Conservation (phyloP, 2,888 invertebrate genomes). For the Caenorhabditis angaria region DNA sequence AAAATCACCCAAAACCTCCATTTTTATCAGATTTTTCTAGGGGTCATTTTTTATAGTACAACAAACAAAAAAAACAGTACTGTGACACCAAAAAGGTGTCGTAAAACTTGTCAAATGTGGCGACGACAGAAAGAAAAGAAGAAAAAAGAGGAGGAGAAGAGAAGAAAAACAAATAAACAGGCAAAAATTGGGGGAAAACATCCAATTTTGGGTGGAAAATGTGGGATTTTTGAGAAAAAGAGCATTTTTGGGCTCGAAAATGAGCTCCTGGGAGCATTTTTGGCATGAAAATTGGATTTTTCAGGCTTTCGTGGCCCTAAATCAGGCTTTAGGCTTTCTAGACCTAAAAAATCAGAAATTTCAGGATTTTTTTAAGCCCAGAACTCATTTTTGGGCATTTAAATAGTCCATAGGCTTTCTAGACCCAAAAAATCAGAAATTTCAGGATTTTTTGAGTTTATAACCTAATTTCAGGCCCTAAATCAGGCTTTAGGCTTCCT, state of each 20-base stretch:
- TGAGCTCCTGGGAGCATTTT: background rate
- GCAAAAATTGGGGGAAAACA: no score
- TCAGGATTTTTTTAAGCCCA: constrained; percentile 6
- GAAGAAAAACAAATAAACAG: no score
- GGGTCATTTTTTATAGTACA: no score
- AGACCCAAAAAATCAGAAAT: background rate
- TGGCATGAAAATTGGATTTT: background rate
- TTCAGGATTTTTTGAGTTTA: background rate
- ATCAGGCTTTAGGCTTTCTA: background rate
- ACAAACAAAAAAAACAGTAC: no score
- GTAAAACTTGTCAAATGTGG: no score
- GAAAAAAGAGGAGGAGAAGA: no score
- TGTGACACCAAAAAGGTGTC: no score
- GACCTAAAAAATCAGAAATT: background rate
- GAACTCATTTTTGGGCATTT: background rate
- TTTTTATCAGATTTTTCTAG: no score
- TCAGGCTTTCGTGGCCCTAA: background rate
- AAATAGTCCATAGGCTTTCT: no score
- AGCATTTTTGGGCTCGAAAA: constrained; percentile 1
- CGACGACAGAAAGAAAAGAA: no score
- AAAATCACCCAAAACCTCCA: no score
- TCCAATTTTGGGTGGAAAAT: no score
- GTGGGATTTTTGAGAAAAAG: background rate
- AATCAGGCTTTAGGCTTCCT: background rate
- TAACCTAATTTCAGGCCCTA: background rate